Evolutionary conservation across 2,113 vertebrate species (phyloP), one percentile per base, ranked within the genome.

Genomic region (Jaculus jaculus): DNA sequence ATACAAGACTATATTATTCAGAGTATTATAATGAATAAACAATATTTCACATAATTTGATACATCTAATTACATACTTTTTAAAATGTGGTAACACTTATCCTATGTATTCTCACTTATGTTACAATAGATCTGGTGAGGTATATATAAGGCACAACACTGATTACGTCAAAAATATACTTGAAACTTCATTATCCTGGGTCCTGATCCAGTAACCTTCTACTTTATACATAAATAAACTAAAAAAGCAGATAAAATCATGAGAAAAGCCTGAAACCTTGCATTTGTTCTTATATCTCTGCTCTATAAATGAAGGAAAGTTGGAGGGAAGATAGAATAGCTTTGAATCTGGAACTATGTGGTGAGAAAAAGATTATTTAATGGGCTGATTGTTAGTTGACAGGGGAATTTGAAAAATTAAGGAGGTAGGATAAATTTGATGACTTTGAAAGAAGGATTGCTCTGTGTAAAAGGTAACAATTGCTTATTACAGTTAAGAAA

Each of bases 401-500:
- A 60, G 15, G 72, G 13, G 16, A 82, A 65, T 87, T 26, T 91
- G 61, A 84, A 95, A 73, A 95, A 90, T 85, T 95, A 91, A 66
- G 16, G 7, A 34, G 11, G 2, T 34, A 60, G 1, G 7, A 78
- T 72, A 77, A 84, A 68, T 30, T 1, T 94, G 34, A 82, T 84
- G 18, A 82, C 79, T 54, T 34, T 42, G 28, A 87, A 89, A 75
- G 24, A 80, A 39, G 1, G 60, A 69, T 85, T 54, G 16, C 32
- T 97, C 54, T 26, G 2, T 47, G 10, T 16, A 71, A 94, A 94
- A 94, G 2, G 21, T 78, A 96, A 63, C 34, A 92, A 92, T 89
- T 71, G 9, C 37, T 93, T 93, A 69, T 92, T 92, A 90, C 60
- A 84, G 28, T 89, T 93, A 79, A 89, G n/a, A 69, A 95, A 94